Conservation (phyloP, 2,888 invertebrate species). For the Blera fallax region DNA sequence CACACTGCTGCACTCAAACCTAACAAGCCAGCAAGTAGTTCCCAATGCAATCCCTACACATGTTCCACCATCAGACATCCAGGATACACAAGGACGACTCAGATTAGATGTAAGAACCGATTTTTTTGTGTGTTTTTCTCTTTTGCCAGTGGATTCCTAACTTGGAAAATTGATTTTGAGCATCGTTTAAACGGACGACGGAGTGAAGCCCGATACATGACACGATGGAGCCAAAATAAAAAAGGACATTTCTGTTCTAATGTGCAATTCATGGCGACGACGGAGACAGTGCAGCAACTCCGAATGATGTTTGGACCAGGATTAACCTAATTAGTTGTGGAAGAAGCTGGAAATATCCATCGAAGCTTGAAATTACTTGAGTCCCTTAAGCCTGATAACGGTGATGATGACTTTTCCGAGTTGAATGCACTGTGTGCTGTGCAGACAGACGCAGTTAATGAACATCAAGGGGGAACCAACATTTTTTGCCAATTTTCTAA, state of each 20-base stretch:
- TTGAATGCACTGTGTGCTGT: constrained; percentile 42
- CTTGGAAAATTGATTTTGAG: constrained; percentile 63
- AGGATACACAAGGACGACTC: constrained; percentile 25
- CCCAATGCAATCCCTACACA: constrained; percentile 38
- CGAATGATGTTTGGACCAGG: constrained; percentile 47
- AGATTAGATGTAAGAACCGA: constrained; percentile 6
- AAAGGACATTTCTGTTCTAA: neutral
- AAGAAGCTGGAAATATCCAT: constrained; percentile 26
- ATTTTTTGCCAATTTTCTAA: constrained; percentile 48
- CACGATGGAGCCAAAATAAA: neutral
- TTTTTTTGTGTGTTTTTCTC: neutral
- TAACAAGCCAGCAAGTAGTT: constrained; percentile 47
- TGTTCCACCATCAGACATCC: neutral
- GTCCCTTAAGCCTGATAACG: constrained; percentile 16
- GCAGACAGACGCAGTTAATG: constrained; percentile 18
- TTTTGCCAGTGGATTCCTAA: neutral
- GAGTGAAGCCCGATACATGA: constrained; percentile 14
- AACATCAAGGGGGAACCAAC: neutral
- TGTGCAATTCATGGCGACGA: constrained; percentile 28
- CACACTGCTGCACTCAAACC: constrained; percentile 43
- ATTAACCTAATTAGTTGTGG: constrained; percentile 56
- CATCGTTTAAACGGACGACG: constrained; percentile 42
- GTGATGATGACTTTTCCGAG: constrained; percentile 17
- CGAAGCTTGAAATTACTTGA: constrained; percentile 43
- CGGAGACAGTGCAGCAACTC: neutral